These are phyloP conservation scores for Marronus borbonicus DNA, from an alignment of 2,888 invertebrate genomes.

Conservation along the genomic window DNA sequence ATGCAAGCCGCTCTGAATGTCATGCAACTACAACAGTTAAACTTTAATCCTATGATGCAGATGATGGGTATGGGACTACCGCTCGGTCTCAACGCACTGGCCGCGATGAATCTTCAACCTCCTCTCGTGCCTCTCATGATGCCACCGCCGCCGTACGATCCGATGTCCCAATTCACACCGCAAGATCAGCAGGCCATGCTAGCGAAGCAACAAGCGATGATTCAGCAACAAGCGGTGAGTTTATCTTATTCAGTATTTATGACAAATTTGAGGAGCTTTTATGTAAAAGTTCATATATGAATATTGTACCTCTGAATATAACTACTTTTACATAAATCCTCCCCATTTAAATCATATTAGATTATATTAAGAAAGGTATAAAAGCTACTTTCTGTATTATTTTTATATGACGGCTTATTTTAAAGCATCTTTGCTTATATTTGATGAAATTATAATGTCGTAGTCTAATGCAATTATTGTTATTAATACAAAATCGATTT, in stretches of 20 bases:
- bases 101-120: conserved; percentile 96
- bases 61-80: conserved; percentile 89
- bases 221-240: conserved; percentile 79
- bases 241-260: conserved; percentile 6
- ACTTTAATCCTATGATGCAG: conserved; percentile 93
- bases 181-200: conserved; percentile 72
- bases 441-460: too few relatives aligned
- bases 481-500: too few relatives aligned
- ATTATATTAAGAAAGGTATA: not conserved
- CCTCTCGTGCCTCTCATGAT: conserved; percentile 92
- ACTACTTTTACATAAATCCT: not conserved
- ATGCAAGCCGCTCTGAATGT: conserved; percentile 89
- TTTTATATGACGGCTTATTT: too few relatives aligned
- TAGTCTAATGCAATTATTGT: too few relatives aligned
- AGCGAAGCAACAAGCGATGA: conserved; percentile 82
- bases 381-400: conserved; percentile 3
- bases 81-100: conserved; percentile 85
- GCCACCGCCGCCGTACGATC: conserved; percentile 86
- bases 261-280: too few relatives aligned
- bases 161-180: conserved; percentile 76
- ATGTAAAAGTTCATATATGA: too few relatives aligned
- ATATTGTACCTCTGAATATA: not conserved
- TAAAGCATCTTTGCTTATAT: too few relatives aligned
- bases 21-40: conserved; percentile 88
- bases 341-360: too few relatives aligned